These are phyloP conservation scores for Philereme transversata DNA, from an alignment of 2,888 invertebrate species.

Conservation along the genomic window DNA sequence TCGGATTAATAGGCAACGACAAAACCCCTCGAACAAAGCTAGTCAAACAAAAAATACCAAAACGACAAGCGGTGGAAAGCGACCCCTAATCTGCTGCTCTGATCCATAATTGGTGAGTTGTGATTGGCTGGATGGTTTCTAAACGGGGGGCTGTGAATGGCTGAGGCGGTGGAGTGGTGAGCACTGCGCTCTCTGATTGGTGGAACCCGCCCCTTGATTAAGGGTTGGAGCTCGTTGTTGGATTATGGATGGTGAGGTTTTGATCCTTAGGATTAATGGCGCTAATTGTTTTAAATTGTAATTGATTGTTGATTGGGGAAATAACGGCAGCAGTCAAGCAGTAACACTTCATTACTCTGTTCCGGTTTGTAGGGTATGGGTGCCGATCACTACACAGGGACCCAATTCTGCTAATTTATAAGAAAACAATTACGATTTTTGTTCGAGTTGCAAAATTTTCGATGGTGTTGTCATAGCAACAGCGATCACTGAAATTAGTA, in stretches of 20 bases:
- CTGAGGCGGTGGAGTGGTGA: conserved; percentile 22
- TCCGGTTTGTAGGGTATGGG: no score
- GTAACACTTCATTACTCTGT: no score
- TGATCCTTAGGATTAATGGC: conserved; percentile 14
- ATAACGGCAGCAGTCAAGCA: no score
- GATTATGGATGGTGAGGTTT: conserved; percentile 35
- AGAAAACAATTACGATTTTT: no score
- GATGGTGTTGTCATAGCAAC: no score
- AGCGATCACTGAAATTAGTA: no score
- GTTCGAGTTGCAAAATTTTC: no score
- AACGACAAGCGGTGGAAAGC: conserved; percentile 65
- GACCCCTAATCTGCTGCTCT: conserved; percentile 76
- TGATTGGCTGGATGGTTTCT: conserved; percentile 64
- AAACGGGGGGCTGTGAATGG: conserved; percentile 57
- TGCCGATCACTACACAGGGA: no score
- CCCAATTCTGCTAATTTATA: no score
- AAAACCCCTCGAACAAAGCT: not conserved
- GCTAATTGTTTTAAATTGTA: conserved; percentile 28
- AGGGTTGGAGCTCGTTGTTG: conserved; percentile 53
- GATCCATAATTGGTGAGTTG: conserved; percentile 68
- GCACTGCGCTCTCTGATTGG: conserved; percentile 47
- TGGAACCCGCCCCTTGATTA: conserved; percentile 61
- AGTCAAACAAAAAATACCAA: conserved; percentile 37
- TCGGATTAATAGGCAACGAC: not conserved
- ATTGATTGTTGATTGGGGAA: not conserved